Percentiles rank a stretch among this genome's conserved stretches.
phyloP scores from a whole-genome alignment of 2,888 invertebrate genomes.

The Drosophila pseudotakahashii region DNA sequence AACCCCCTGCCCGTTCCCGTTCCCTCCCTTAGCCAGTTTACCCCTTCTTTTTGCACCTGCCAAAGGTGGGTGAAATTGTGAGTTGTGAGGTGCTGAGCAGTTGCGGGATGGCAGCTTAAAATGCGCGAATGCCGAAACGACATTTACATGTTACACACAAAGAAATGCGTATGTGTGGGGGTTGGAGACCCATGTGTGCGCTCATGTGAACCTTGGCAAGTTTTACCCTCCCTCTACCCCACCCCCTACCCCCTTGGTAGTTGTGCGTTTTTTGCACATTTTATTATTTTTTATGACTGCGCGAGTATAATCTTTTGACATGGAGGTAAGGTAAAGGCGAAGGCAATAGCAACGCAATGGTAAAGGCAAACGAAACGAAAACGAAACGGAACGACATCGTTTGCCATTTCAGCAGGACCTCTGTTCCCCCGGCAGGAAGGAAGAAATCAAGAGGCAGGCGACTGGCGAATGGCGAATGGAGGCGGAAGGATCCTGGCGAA shows the following conservation, averaged over 20 bases:
- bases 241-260: constrained; percentile 34
- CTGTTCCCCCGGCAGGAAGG: constrained; percentile 61
- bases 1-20: not conserved
- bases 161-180: constrained; percentile 53
- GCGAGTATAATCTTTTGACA: constrained; percentile 62
- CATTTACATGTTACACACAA: constrained; percentile 77
- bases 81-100: constrained; percentile 32
- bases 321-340: constrained; percentile 16
- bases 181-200: constrained; percentile 51
- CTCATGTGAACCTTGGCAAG: constrained; percentile 64
- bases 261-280: constrained; percentile 71
- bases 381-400: constrained; percentile 51
- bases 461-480: constrained; percentile 19
- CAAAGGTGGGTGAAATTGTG: constrained; percentile 19
- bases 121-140: constrained; percentile 78
- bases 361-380: constrained; percentile 20
- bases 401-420: constrained; percentile 52
- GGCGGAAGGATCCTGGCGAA: constrained; percentile 62
- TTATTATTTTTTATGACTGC: constrained; percentile 78
- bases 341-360: constrained; percentile 7
- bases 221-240: not conserved
- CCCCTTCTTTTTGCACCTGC: constrained; percentile 14
- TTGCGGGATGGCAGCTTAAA: constrained; percentile 65
- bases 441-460: constrained; percentile 71
- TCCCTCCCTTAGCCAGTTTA: not conserved